Percentiles rank a stretch among this genome's conserved stretches.
Conservation (phyloP, 2,113 vertebrate genomes). For the Lophotis ruficrista region DNA sequence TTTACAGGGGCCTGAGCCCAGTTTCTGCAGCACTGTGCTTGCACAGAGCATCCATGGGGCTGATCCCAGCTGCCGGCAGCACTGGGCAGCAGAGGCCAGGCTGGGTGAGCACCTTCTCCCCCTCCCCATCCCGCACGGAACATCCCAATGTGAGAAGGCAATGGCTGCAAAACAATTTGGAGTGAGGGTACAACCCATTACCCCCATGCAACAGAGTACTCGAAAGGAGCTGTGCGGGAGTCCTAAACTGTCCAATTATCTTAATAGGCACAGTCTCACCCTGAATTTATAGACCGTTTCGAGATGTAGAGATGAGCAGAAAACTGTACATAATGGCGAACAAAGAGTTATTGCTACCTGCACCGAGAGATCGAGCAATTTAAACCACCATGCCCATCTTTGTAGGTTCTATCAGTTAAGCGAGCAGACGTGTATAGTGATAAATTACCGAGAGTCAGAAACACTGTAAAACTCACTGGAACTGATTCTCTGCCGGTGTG, state of each 20-base stretch:
- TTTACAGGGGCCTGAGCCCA: neutral
- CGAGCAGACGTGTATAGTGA: neutral
- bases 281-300: neutral
- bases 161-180: rapidly evolving
- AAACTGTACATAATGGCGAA: neutral
- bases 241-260: neutral
- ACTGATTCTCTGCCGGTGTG: neutral
- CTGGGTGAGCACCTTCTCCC: rapidly evolving
- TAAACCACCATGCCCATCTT: neutral
- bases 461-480: neutral
- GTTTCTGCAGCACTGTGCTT: neutral
- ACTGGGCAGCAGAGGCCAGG: neutral
- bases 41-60: rapidly evolving
- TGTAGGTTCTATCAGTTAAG: neutral
- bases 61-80: neutral
- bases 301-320: neutral
- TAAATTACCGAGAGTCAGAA: neutral
- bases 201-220: neutral
- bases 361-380: neutral
- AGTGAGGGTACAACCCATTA: neutral
- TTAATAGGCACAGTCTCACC: neutral
- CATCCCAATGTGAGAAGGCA: rapidly evolving
- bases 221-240: neutral
- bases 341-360: neutral
- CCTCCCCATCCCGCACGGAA: rapidly evolving